Evolutionary conservation across 2,113 vertebrate species (phyloP).

Genomic region (Zeus faber): DNA sequence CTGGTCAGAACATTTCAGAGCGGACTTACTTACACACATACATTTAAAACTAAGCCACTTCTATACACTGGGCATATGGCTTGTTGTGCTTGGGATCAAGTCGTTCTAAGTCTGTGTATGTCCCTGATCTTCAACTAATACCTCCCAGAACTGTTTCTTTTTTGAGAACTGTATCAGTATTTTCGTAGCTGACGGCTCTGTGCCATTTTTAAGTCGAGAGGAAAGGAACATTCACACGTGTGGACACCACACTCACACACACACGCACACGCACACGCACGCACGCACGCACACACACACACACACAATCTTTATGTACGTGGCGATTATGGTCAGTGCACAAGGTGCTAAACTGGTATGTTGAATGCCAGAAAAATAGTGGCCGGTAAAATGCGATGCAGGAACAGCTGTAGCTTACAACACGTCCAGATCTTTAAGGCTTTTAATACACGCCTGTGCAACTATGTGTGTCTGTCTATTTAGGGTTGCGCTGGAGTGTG

Average conservation of each 20-base stretch:
- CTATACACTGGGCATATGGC: too few relatives aligned
- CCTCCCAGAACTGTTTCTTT: constrained; percentile 55
- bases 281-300: constrained; percentile 9
- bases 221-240: neutral
- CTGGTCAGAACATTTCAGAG: too few relatives aligned
- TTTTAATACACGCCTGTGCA: neutral
- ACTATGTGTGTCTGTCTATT: neutral
- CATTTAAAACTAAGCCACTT: too few relatives aligned
- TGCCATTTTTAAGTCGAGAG: constrained; percentile 44
- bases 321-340: constrained; percentile 5
- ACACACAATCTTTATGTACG: neutral
- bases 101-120: constrained; percentile 15
- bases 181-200: constrained; percentile 29
- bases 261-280: constrained; percentile 12
- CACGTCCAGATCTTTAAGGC: constrained; percentile 1
- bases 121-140: constrained; percentile 30
- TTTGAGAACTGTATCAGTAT: constrained; percentile 49
- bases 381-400: neutral
- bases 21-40: too few relatives aligned
- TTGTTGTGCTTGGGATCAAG: constrained; percentile 48
- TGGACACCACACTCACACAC: constrained; percentile 8
- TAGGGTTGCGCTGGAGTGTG: neutral
- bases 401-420: constrained; percentile 11
- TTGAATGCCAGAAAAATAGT: constrained; percentile 20
- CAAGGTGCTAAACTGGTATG: constrained; percentile 6